These are phyloP conservation scores for Urocyon cinereoargenteus DNA, from an alignment of 2,797 vertebrate species.

Conservation along the genomic window DNA sequence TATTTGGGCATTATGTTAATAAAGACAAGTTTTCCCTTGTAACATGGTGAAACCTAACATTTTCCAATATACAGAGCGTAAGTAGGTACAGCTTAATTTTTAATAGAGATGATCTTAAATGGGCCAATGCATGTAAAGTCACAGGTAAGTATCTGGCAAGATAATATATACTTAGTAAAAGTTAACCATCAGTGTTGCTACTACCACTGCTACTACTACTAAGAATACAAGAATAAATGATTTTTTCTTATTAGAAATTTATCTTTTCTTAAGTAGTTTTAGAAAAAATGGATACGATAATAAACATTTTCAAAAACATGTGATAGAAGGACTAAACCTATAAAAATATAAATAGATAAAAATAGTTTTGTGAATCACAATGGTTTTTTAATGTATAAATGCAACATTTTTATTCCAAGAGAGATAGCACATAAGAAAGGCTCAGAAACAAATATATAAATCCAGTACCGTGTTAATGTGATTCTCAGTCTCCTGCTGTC, in stretches of 20 bases:
- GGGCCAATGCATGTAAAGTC: background rate
- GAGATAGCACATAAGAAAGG: background rate
- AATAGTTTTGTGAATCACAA: background rate
- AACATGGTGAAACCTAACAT: background rate
- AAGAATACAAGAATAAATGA: background rate
- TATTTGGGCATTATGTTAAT: background rate
- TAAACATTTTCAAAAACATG: background rate
- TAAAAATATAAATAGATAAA: background rate
- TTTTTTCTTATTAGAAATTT: conserved; percentile 13
- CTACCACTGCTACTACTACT: background rate
- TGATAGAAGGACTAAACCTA: background rate
- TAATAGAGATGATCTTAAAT: background rate
- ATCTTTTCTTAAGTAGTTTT: background rate
- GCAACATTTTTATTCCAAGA: background rate
- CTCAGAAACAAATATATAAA: background rate
- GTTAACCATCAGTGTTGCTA: background rate
- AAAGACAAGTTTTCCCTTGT: background rate
- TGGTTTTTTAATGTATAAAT: conserved; percentile 1
- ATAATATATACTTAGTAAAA: background rate
- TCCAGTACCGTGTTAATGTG: background rate
- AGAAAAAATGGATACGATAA: background rate
- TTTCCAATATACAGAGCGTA: background rate
- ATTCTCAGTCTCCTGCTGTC: conserved; percentile 43
- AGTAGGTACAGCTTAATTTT: background rate
- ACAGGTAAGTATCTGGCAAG: background rate